Evolutionary conservation across 37 sponge, comb jelly and placozoan species (phyloP).

Genomic region (Corticium candelabrum): DNA sequence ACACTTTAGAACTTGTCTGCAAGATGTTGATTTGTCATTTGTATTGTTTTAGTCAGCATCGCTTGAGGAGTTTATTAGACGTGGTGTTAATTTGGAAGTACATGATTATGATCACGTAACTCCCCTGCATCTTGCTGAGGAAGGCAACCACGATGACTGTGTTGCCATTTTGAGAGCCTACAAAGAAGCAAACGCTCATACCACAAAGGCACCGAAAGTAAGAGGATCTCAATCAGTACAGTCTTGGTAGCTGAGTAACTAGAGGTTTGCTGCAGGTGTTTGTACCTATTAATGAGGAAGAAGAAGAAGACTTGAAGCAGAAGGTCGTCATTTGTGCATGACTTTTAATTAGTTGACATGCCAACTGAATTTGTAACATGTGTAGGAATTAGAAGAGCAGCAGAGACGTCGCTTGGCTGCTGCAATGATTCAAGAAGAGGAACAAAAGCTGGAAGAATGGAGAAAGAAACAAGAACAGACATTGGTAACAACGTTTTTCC

Average conservation of each 20-base stretch:
- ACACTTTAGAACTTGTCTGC: too few relatives aligned
- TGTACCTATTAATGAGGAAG: constrained; percentile 7
- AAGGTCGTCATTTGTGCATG: too few relatives aligned
- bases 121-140: constrained; percentile 61
- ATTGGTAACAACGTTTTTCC: too few relatives aligned
- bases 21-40: neutral
- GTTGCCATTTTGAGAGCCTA: constrained; percentile 34
- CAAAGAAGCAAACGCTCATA: constrained; percentile 1
- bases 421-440: neutral
- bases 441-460: neutral
- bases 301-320: constrained; percentile 10
- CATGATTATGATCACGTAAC: constrained; percentile 47
- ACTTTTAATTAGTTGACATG: too few relatives aligned
- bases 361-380: too few relatives aligned
- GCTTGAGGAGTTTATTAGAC: constrained; percentile 25
- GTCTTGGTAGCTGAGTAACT: neutral
- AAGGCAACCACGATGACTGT: constrained; percentile 55
- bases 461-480: too few relatives aligned
- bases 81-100: constrained; percentile 30
- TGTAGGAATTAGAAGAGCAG: neutral
- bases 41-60: constrained; percentile 17
- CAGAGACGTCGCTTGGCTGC: neutral
- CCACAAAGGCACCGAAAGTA: neutral
- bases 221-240: neutral
- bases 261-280: constrained; percentile 16